Base-by-base conservation (phyloP, 2,797 vertebrate species). In the Notolabrus celidotus region DNA sequence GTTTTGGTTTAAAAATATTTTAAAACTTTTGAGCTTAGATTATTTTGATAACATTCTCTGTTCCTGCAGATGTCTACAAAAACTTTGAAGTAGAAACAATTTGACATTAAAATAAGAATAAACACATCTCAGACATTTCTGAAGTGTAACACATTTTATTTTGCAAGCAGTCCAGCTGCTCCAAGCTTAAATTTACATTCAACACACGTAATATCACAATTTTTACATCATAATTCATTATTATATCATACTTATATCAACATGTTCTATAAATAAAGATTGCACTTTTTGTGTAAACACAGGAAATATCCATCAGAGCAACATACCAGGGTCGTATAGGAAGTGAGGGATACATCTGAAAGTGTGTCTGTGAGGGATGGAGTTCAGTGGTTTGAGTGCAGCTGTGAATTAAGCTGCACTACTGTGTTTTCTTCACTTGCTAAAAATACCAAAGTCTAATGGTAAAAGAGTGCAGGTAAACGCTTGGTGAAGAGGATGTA, bases 91-190 rank as follows among this genome's bases (percentile, higher is more conserved):
- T n/a, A n/a, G n/a, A n/a, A n/a, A n/a, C n/a, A n/a, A n/a, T n/a
- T n/a, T n/a, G n/a, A n/a, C n/a, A 23, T 20, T 9, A n/a, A n/a
- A n/a, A 38, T 9, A 29, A 3, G 62, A 47, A 50, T 4, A 67
- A 57, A 46, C 0, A 1, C 10, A 45, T 39, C 22, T 12, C 8
- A 71, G 45, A 47, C 31, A 38, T 33, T 58, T 43, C 6, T 63
- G 4, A 52, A 45, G n/a, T 36, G 3, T 1, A 68, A 71, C 14
- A 71, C 0, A 25, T 46, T 90, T 87, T 88, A 87, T 82, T 87
- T 39, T 22, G 57, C 0, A 2, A 56, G 74, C 84, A 90, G 80
- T 74, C 90, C 89, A 84, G 90, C 90, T 91, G 88, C 81, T 27
- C 15, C 6, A 39, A 19, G 52, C 34, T 43, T 59, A 59, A 64